phyloP scores from a whole-genome alignment of 2,113 vertebrate species.

The Halcyon senegalensis region DNA sequence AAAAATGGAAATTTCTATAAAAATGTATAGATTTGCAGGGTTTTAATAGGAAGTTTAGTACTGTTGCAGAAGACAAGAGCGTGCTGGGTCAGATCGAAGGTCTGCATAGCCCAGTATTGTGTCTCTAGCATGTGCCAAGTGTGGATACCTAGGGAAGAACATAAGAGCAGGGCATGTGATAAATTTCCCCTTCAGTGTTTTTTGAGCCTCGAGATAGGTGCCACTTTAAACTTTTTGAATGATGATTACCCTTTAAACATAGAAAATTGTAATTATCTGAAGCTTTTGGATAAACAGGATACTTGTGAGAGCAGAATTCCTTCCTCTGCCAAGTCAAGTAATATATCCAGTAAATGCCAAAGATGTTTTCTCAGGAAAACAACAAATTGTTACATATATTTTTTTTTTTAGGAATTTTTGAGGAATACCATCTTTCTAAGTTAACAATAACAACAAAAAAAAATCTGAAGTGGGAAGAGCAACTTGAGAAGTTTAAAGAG shows the following conservation, averaged over 20 bases:
- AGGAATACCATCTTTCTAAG: not conserved
- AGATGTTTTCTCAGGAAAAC: not conserved
- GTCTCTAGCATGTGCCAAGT: not conserved
- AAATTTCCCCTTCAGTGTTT: not conserved
- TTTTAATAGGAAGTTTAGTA: not conserved
- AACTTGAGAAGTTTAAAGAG: not conserved
- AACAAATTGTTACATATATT: not conserved
- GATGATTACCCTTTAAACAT: not conserved
- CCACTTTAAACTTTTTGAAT: not conserved
- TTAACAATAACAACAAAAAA: not conserved
- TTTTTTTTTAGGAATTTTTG: not conserved
- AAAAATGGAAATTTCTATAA: not conserved
- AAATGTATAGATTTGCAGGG: not conserved
- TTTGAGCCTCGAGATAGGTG: not conserved
- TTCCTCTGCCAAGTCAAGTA: not conserved
- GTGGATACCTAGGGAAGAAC: not conserved
- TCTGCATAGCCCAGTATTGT: not conserved
- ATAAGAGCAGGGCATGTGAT: not conserved
- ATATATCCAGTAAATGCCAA: not conserved
- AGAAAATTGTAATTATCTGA: not conserved
- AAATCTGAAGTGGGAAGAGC: not conserved
- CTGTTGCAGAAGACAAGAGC: not conserved
- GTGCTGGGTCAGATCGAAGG: not conserved
- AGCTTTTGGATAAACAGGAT: conserved; percentile 2
- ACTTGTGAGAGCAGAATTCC: not conserved